Base-by-base conservation (phyloP, 2,888 invertebrate species). In the Odontocolon sp. region DNA sequence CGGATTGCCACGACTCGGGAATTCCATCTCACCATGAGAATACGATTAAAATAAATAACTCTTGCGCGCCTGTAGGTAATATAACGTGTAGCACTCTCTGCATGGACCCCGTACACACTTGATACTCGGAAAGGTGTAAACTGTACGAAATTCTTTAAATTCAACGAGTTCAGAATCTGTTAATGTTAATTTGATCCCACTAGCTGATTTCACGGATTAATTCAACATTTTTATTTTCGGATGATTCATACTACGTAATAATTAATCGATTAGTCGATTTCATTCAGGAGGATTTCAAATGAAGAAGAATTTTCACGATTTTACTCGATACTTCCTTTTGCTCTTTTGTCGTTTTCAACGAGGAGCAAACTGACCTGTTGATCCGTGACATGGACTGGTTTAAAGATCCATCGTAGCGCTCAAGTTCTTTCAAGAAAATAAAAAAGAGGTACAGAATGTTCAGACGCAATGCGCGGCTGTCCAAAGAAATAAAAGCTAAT, bases 401-500 rank as follows among this genome's bases (percentile, higher is more conserved):
- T 1, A 40, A 16, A 11, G 45, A 45, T 45, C 23, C 45, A 3
- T n/a, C 14, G 5, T 16, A 38, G 3, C 14, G 40, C n/a, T n/a
- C n/a, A n/a, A n/a, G 11, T 40, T 2, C 16, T 16, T 40, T 16
- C 16, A 14, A 9, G 1, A 2, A 0, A 16, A 18, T 28, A 6
- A 28, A 4, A 3, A 28, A 45, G 2, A 16, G 14, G 16, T 6
- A 14, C 6, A 11, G 18, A 36, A 18, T 1, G 18, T 4, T 54
- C 23, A n/a, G 23, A 16, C 16, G 9, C 31, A 18, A 8, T 67
- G 75, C 75, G 76, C 77, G 75, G 78, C 80, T 82, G 84, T 85
- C 82, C 81, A 85, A 84, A 84, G 80, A 83, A 84, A 83, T 84
- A 81, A 83, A 82, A 82, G 81, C 82, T 84, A 83, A 86, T 85